Base-by-base conservation (phyloP, 2,113 vertebrate genomes). In the Scolopax mira region DNA sequence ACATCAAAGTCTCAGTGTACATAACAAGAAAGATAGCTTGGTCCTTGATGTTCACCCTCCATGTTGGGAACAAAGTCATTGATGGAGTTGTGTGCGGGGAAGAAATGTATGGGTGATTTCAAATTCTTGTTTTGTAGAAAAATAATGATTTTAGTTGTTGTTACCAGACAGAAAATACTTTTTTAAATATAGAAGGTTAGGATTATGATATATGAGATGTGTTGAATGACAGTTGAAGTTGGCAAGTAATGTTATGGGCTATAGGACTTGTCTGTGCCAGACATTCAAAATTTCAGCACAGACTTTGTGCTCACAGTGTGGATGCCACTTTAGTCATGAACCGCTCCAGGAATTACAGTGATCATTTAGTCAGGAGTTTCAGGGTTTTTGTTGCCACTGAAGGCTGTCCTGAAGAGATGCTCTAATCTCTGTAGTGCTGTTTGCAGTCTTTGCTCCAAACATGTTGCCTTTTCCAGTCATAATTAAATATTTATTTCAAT, bases 241-340 rank as follows among this genome's bases (percentile, higher is more conserved):
- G 51, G 51, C 21, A 60, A 31, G 14, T 60, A 46, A 57, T 0
- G 1, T 52, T n/a, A 51, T 0, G 2, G 24, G 9, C 72, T 62
- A 7, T 21, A 69, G 30, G 30, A 70, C 22, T 57, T 74, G 27
- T 17, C 55, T 58, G 48, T 73, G 74, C 41, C 46, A 79, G 42
- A 41, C 49, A 22, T 79, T 57, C 19, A 35, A 4, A 49, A 54
- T 48, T 49, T 75, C 46, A 80, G n/a, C 49, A 23, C 31, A 42
- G 30, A 16, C n/a, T 70, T 83, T 31, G n/a, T 84, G 57, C 25
- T 39, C 13, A 49, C 55, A 14, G 15, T 39, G 7, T 14, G 28
- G n/a, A 55, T 85, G 44, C 27, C 3, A 3, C 31, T 10, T 74
- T 42, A 60, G 25, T 70, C n/a, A 23, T 49, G 30, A 60, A n/a